phyloP scores from a whole-genome alignment of 2,888 invertebrate genomes.

The Drosophila neoperkinsi region DNA sequence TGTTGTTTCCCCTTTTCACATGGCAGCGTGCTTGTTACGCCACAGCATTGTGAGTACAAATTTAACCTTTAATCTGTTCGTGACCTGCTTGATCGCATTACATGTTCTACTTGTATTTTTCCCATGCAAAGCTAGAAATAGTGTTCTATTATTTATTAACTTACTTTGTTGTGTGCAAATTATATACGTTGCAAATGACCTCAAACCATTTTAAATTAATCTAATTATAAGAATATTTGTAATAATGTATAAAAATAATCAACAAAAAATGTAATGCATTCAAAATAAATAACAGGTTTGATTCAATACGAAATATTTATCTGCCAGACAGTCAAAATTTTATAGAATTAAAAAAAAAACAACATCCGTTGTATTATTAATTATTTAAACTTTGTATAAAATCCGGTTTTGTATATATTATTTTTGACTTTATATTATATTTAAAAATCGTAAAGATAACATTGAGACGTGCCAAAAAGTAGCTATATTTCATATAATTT shows the following conservation, averaged over 20 bases:
- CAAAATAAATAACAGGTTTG: background rate
- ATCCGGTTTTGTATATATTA: background rate
- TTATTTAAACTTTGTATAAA: background rate
- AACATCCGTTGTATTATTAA: background rate
- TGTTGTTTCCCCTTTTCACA: background rate
- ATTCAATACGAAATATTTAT: background rate
- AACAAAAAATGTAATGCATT: background rate
- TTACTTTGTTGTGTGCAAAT: background rate
- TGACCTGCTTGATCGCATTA: slow-evolving; percentile 7
- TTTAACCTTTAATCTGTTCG: background rate
- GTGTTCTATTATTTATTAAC: background rate
- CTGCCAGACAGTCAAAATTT: background rate
- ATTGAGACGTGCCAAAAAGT: background rate
- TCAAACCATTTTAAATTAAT: background rate
- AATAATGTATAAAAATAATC: background rate
- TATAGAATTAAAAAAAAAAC: background rate
- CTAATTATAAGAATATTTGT: background rate
- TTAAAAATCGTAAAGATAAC: background rate
- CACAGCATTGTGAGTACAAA: background rate
- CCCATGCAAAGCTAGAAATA: background rate
- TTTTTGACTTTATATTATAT: background rate
- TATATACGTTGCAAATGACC: background rate
- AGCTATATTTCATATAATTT: background rate
- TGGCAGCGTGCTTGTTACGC: slow-evolving; percentile 10
- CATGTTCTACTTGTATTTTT: background rate